Evolutionary conservation across 2,888 invertebrate genomes (phyloP).

Genomic region (Nomada ferruginata): DNA sequence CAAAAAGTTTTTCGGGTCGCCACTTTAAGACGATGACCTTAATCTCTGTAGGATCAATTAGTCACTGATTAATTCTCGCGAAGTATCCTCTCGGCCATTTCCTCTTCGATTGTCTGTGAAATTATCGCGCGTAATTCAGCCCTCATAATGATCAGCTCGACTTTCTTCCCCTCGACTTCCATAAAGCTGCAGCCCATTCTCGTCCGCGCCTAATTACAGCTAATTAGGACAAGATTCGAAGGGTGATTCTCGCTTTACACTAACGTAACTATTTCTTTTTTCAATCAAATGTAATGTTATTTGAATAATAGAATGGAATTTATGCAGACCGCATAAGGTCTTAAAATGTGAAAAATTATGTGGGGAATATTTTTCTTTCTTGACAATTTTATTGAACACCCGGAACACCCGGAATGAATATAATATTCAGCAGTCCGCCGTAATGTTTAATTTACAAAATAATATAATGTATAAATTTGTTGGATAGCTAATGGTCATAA

Average conservation of each 20-base stretch:
- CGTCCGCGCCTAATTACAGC: slow-evolving; percentile 62
- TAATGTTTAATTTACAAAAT: too few relatives aligned
- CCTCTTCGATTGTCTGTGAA: slow-evolving; percentile 76
- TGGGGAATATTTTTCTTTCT: too few relatives aligned
- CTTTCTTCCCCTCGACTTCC: slow-evolving; percentile 66
- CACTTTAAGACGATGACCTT: slow-evolving; percentile 62
- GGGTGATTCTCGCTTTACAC: slow-evolving; percentile 25
- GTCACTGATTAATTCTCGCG: slow-evolving; percentile 64
- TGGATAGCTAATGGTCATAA: not conserved
- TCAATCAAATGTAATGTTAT: slow-evolving; percentile 3
- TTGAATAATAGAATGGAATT: not conserved
- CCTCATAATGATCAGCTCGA: slow-evolving; percentile 67
- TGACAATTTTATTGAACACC: too few relatives aligned
- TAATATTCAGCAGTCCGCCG: not conserved
- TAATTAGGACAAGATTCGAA: slow-evolving; percentile 64
- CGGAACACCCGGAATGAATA: not conserved
- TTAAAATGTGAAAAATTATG: not conserved
- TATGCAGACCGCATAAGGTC: too few relatives aligned
- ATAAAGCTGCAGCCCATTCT: slow-evolving; percentile 62
- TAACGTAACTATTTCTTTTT: slow-evolving; percentile 18
- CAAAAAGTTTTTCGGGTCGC: slow-evolving; percentile 49
- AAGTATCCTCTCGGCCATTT: slow-evolving; percentile 68
- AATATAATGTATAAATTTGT: not conserved
- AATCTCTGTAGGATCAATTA: slow-evolving; percentile 70
- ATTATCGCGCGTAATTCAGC: slow-evolving; percentile 76